phyloP scores from a whole-genome alignment of 2,888 invertebrate genomes.

The Scaptomyza caliginosa region DNA sequence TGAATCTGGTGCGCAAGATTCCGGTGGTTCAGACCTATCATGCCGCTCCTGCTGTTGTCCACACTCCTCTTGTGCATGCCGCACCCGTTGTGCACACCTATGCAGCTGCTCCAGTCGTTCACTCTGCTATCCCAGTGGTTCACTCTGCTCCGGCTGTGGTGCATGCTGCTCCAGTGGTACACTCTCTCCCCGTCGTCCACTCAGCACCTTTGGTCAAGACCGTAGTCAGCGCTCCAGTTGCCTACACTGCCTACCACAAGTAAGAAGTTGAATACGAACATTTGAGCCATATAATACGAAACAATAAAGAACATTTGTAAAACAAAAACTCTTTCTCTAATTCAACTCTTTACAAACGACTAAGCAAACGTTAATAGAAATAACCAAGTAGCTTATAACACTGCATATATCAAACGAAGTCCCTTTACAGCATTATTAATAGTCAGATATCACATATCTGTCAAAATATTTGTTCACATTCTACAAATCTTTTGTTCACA shows the following conservation, averaged over 20 bases:
- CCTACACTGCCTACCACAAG: slow-evolving; percentile 66
- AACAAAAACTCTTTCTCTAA: background rate
- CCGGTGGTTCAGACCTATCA: slow-evolving; percentile 67
- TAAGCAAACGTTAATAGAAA: background rate
- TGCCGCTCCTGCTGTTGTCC: slow-evolving; percentile 30
- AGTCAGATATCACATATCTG: background rate
- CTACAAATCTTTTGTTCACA: background rate
- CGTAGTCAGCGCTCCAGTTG: slow-evolving; percentile 50
- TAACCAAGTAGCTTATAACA: background rate
- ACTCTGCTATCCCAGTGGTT: slow-evolving; percentile 50
- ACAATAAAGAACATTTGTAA: slow-evolving; percentile 13
- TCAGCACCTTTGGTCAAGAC: slow-evolving; percentile 64
- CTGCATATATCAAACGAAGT: background rate
- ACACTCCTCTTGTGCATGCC: slow-evolving; percentile 16
- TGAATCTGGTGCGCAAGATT: slow-evolving; percentile 85
- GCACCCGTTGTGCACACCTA: slow-evolving; percentile 50
- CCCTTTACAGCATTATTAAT: slow-evolving; percentile 2
- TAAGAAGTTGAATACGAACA: slow-evolving; percentile 17
- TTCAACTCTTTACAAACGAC: background rate
- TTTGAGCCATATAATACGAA: slow-evolving; percentile 4
- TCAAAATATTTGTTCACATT: slow-evolving; percentile 13
- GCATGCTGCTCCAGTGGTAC: slow-evolving; percentile 66
- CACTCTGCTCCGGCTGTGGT: slow-evolving; percentile 48
- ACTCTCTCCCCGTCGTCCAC: slow-evolving; percentile 53
- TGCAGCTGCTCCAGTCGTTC: slow-evolving; percentile 28